Evolutionary conservation across 2,888 invertebrate species (phyloP).

Genomic region (Drosophila emarginata): DNA sequence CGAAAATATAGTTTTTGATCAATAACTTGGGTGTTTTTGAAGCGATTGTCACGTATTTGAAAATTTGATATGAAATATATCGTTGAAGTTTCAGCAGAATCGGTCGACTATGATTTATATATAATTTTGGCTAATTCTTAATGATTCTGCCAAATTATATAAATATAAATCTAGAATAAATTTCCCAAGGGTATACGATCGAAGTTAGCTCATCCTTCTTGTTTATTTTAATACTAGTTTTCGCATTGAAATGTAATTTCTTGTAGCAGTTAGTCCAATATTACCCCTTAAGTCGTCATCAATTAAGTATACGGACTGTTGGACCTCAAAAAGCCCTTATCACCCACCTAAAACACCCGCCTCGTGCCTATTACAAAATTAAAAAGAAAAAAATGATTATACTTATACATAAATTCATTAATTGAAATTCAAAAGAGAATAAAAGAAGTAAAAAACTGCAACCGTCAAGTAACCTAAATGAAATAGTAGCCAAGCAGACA

Average conservation of each 20-base stretch:
- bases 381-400: background rate
- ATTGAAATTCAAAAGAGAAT: background rate
- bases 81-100: too few relatives aligned
- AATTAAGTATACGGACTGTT: slow-evolving; percentile 45
- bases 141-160: too few relatives aligned
- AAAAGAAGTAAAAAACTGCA: slow-evolving; percentile 32
- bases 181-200: too few relatives aligned
- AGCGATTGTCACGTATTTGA: too few relatives aligned
- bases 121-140: too few relatives aligned
- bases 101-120: too few relatives aligned
- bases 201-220: too few relatives aligned
- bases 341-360: slow-evolving; percentile 22
- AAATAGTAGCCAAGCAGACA: slow-evolving; percentile 58
- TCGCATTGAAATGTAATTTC: background rate
- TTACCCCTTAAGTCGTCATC: slow-evolving; percentile 15
- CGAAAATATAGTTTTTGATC: too few relatives aligned
- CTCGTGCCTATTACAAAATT: slow-evolving; percentile 35
- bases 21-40: too few relatives aligned
- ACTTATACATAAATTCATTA: slow-evolving; percentile 18
- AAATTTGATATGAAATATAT: too few relatives aligned
- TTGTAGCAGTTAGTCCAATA: background rate
- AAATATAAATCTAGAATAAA: too few relatives aligned
- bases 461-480: slow-evolving; percentile 59
- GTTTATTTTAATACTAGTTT: too few relatives aligned
- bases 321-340: slow-evolving; percentile 20